Percentiles rank a stretch among this genome's conserved stretches.
Conservation (phyloP, 2,113 vertebrate species). For the Malurus melanocephalus region DNA sequence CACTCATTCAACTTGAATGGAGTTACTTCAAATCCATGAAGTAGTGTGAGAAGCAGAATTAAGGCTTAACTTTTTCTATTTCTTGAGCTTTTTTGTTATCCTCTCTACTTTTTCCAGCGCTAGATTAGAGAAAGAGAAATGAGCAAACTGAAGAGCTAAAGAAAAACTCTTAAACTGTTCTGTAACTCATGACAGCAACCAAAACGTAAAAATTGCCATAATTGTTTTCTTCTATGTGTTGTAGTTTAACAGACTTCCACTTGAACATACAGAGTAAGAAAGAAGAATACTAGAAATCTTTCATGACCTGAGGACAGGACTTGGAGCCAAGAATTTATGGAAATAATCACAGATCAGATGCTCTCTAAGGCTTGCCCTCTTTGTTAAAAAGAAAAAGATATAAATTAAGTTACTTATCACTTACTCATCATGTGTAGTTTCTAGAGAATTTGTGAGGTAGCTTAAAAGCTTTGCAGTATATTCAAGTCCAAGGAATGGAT, state of each 20-base stretch:
- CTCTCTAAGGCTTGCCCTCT: neutral
- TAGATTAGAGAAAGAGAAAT: neutral
- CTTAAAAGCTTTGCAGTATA: neutral
- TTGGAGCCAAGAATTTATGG: neutral
- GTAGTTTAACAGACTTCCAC: neutral
- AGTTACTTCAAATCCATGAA: neutral
- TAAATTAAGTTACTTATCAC: neutral
- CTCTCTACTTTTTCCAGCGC: neutral
- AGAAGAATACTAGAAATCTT: neutral
- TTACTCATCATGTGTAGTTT: neutral
- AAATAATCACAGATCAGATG: neutral
- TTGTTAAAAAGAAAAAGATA: neutral
- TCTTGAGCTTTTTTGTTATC: neutral
- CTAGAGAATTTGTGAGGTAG: neutral
- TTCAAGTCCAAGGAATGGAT: neutral
- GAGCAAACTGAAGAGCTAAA: neutral
- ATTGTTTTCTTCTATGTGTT: neutral
- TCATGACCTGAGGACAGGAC: neutral
- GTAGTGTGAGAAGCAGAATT: neutral
- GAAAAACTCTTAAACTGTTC: neutral
- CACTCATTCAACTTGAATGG: neutral
- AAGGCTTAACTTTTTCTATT: neutral
- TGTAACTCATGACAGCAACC: neutral
- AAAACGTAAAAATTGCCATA: neutral
- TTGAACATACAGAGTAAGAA: neutral